Evolutionary conservation across 2,113 vertebrate genomes (phyloP), one percentile per base, ranked within the genome.

Genomic region (Amazona guildingii): DNA sequence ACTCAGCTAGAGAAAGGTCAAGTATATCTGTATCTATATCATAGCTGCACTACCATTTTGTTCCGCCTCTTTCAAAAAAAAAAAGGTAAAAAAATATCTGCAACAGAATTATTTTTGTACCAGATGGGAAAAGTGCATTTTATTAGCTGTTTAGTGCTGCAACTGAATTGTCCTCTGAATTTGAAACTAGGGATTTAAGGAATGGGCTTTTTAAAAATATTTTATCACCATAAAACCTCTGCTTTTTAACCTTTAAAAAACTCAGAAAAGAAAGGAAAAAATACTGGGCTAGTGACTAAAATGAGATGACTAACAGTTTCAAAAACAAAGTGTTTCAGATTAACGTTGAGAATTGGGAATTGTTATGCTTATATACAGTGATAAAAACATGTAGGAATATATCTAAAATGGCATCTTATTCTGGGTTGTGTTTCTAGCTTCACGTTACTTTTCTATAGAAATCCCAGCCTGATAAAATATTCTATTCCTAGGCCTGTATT

Each of bases 111-210:
- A 39, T 72, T 83, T 83, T 81, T 69, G 6, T 77, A 62, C 52
- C 3, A 5, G 2, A 11, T 2, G 0, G 12, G 6, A 37, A 82
- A 81, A 74, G 13, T 44, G 49, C 4, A 16, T 52, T 41, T 44
- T 48, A n/a, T 57, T 89, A 9, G 8, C 11, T n/a, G 24, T n/a
- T 61, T 69, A 72, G 10, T 62, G 7, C 15, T 84, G 31, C 19
- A 86, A 25, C 25, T 52, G 27, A 70, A 28, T 59, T 81, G 17
- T 78, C 24, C 15, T 59, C n/a, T 89, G 59, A 85, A 46, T 68
- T 85, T 9, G 63, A 61, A 88, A 29, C 2, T 31, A 80, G 11
- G 35, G 19, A 55, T 52, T 86, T 75, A 84, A 66, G 27, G 15
- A 51, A 27, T 8, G 24, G 3, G 6, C 44, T 77, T 64, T 2